Conservation (phyloP, 2,888 invertebrate genomes). For the Drosophila austrosaltans region DNA sequence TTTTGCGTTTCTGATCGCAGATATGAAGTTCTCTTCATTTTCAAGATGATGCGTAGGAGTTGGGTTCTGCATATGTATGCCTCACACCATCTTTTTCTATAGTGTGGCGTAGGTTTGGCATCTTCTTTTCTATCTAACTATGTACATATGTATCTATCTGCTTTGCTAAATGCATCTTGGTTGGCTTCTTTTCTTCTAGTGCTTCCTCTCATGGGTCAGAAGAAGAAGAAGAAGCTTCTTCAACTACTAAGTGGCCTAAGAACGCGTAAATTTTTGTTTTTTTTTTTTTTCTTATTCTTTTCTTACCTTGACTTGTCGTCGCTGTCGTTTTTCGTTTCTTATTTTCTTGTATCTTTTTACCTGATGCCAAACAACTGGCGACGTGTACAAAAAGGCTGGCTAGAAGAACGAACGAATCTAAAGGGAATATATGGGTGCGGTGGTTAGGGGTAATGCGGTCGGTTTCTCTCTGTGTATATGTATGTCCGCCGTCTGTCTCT, state of each 20-base stretch:
- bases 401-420: slow-evolving; percentile 22
- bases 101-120: neutral
- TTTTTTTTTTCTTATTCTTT: slow-evolving; percentile 42
- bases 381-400: slow-evolving; percentile 51
- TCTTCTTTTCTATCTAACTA: neutral
- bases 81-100: neutral
- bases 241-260: slow-evolving; percentile 36
- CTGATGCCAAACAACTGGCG: slow-evolving; percentile 49
- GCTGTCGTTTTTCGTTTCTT: slow-evolving; percentile 35
- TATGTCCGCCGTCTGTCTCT: neutral
- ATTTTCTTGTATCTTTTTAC: slow-evolving; percentile 37
- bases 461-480: neutral
- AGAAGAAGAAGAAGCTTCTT: slow-evolving; percentile 12
- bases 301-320: slow-evolving; percentile 71
- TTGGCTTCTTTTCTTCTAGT: slow-evolving; percentile 14
- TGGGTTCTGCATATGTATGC: neutral
- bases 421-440: slow-evolving; percentile 44
- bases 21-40: neutral
- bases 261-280: slow-evolving; percentile 69
- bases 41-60: neutral
- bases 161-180: slow-evolving; percentile 15
- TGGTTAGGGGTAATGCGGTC: slow-evolving; percentile 22
- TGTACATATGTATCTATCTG: neutral
- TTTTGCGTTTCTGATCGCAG: slow-evolving; percentile 5
- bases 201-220: slow-evolving; percentile 7